A percentile compares a stretch with the other conserved stretches of the same genome.
These are phyloP conservation scores for Alosa alosa DNA, from an alignment of 2,113 vertebrate genomes.

Conservation along the genomic window DNA sequence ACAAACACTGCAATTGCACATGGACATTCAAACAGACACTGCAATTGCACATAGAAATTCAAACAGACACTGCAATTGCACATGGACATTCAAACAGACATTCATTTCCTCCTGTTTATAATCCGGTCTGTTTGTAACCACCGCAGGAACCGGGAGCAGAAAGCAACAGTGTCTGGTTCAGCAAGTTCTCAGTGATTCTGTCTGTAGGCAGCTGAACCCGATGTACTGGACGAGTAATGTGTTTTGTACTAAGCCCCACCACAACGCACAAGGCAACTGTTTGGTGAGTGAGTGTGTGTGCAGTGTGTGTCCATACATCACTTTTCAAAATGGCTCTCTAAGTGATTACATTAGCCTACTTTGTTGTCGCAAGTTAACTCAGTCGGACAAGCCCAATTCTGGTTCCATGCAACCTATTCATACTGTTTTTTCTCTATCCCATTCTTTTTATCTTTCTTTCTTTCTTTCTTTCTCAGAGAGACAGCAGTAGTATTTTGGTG, in stretches of 20 bases:
- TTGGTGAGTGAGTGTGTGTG: slow-evolving; percentile 6
- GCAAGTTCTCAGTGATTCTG: not conserved
- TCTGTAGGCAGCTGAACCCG: not conserved
- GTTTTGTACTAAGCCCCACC: not conserved
- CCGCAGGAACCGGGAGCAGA: not conserved
- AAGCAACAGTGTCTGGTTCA: slow-evolving; percentile 12
- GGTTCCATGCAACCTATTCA: not conserved
- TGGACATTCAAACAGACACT: too few species aligned
- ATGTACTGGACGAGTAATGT: not conserved
- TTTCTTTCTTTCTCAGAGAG: not conserved
- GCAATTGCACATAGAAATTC: too few species aligned
- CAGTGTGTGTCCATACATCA: not conserved
- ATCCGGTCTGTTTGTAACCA: not conserved
- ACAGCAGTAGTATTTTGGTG: not conserved
- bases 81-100: too few species aligned
- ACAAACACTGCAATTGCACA: too few species aligned
- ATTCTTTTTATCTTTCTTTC: not conserved
- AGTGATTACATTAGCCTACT: too few species aligned
- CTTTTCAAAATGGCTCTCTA: too few species aligned
- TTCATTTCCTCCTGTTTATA: too few species aligned
- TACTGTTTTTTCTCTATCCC: not conserved
- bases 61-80: too few species aligned
- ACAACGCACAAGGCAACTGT: not conserved
- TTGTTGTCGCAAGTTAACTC: too few species aligned
- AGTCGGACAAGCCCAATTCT: not conserved